A percentile compares a stretch with the other conserved stretches of the same genome.
phyloP scores from a whole-genome alignment of 1,140 invertebrate species.

The Uloborus diversus region DNA sequence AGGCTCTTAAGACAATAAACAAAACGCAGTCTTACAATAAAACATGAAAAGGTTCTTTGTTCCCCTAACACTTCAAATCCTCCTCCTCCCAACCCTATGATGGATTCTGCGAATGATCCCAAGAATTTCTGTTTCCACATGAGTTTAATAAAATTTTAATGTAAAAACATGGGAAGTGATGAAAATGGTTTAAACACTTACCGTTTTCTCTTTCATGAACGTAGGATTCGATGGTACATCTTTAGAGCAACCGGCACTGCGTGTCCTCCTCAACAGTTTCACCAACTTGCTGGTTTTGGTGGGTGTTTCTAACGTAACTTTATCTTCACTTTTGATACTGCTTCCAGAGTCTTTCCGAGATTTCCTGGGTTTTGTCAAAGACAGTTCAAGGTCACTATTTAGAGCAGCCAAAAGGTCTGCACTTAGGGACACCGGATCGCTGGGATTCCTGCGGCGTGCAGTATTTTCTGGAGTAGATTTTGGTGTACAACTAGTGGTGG shows the following conservation, averaged over 20 bases:
- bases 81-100: too few species aligned
- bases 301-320: constrained; percentile 21
- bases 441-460: not conserved
- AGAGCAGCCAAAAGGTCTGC: constrained; percentile 8
- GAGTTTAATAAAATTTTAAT: too few species aligned
- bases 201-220: constrained; percentile 61
- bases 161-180: too few species aligned
- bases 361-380: not conserved
- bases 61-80: too few species aligned
- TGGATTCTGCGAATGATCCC: too few species aligned
- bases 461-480: constrained; percentile 4
- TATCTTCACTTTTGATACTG: constrained; percentile 55
- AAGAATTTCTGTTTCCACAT: too few species aligned
- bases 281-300: constrained; percentile 61
- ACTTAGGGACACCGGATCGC: not conserved
- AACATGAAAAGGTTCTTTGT: too few species aligned
- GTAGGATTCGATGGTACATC: constrained; percentile 65
- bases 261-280: constrained; percentile 64
- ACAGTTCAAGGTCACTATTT: constrained; percentile 9
- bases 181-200: constrained; percentile 53
- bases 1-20: too few species aligned
- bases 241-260: constrained; percentile 66
- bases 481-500: constrained; percentile 19
- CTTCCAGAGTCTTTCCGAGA: constrained; percentile 15
- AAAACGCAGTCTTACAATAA: too few species aligned